These are phyloP conservation scores for Chrosomus eos DNA, from an alignment of 2,797 vertebrate species.

Conservation along the genomic window DNA sequence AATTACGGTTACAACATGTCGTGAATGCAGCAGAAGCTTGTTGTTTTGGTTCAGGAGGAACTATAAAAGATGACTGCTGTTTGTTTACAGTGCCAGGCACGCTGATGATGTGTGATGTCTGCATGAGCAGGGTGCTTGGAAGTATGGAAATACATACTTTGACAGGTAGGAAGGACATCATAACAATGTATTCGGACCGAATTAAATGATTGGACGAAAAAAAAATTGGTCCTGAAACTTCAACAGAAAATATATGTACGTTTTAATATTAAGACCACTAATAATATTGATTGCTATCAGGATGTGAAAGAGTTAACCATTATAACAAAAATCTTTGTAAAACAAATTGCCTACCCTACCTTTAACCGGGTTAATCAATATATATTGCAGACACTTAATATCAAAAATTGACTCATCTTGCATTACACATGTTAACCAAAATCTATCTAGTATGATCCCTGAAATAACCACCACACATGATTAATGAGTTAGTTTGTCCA, in stretches of 20 bases:
- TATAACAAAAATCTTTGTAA: background rate
- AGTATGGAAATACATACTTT: background rate
- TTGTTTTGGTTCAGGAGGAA: too few species aligned
- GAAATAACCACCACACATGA: background rate
- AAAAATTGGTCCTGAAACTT: background rate
- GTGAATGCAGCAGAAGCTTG: too few species aligned
- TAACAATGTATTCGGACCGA: background rate
- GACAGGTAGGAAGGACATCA: background rate
- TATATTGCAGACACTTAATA: background rate
- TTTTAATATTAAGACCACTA: background rate
- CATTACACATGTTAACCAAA: background rate
- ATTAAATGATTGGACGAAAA: background rate
- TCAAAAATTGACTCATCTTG: background rate
- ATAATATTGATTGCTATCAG: background rate
- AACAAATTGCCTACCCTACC: background rate
- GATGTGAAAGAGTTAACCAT: background rate
- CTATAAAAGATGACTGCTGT: too few species aligned
- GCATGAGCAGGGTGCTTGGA: background rate
- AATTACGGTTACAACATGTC: too few species aligned
- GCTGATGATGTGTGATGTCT: too few species aligned
- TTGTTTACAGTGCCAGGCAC: too few species aligned
- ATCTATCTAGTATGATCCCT: background rate
- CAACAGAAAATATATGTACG: background rate
- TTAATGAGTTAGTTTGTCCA: background rate
- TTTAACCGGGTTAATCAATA: background rate